Evolutionary conservation across 2,888 invertebrate species (phyloP).

Genomic region (Drosophila limbata): DNA sequence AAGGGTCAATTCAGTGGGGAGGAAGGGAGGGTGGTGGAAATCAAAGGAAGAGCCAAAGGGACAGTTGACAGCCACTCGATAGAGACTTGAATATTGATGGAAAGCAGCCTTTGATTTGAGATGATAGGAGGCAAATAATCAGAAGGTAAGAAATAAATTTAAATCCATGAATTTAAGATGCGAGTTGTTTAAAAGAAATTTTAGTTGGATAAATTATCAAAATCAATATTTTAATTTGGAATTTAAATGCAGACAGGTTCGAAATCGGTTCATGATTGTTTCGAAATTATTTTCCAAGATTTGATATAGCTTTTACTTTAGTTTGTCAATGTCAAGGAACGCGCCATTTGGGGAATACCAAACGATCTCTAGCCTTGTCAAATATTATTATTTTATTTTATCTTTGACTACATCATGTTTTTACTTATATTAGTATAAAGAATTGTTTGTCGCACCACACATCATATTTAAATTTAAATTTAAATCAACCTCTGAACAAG

Average conservation of each 20-base stretch:
- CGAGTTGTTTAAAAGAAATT: background rate
- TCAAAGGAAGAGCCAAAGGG: background rate
- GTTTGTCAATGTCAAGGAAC: conserved; percentile 38
- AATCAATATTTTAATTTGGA: background rate
- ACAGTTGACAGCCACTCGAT: conserved; percentile 10
- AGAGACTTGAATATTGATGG: conserved; percentile 15
- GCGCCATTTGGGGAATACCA: conserved; percentile 42
- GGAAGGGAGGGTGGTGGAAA: background rate
- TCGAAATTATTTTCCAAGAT: background rate
- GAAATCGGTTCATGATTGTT: background rate
- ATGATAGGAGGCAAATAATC: conserved; percentile 1
- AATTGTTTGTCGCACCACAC: conserved; percentile 23
- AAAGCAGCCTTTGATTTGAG: conserved; percentile 6
- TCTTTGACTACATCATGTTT: conserved; percentile 22
- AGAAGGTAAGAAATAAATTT: background rate
- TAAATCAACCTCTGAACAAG: conserved; percentile 46
- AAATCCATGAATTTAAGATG: background rate
- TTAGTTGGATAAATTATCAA: background rate
- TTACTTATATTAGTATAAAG: conserved; percentile 19
- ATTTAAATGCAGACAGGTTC: background rate
- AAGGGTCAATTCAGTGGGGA: background rate
- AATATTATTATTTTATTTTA: conserved; percentile 17
- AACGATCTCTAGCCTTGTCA: conserved; percentile 19
- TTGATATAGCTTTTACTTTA: background rate
- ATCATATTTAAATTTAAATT: conserved; percentile 57